Evolutionary conservation across 2,113 vertebrate species (phyloP).

Genomic region (Tretioscincus oriximinensis): DNA sequence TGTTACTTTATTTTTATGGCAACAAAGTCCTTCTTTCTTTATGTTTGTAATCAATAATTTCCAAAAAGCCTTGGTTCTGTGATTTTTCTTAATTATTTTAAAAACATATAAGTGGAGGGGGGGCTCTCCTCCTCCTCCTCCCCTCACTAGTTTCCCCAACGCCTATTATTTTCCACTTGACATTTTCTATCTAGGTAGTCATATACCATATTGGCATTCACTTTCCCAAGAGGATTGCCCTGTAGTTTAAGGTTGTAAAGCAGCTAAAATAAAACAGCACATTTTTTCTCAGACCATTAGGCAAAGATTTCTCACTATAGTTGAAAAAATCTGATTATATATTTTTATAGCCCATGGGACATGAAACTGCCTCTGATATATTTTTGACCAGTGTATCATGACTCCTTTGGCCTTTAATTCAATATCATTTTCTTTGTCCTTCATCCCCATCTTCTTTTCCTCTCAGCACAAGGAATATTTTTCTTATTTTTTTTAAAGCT

Average conservation of each 20-base stretch:
- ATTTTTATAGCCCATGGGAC: background rate
- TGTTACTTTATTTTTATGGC: too few relatives aligned
- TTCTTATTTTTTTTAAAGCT: background rate
- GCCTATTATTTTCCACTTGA: background rate
- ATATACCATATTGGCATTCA: background rate
- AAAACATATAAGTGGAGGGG: background rate
- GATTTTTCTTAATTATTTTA: background rate
- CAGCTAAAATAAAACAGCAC: background rate
- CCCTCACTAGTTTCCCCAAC: background rate
- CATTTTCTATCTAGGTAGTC: slow-evolving; percentile 36
- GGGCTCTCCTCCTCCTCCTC: background rate
- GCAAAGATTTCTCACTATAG: background rate
- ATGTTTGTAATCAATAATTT: too few relatives aligned
- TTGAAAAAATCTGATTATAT: background rate
- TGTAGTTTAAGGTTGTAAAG: slow-evolving; percentile 15
- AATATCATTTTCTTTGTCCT: background rate
- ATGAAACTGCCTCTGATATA: slow-evolving; percentile 1
- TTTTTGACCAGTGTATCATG: background rate
- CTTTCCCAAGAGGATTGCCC: slow-evolving; percentile 5
- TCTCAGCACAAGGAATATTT: accelerated
- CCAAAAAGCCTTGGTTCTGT: too few relatives aligned
- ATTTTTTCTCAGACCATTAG: background rate
- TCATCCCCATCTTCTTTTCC: background rate
- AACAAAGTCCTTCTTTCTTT: too few relatives aligned
- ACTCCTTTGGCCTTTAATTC: background rate